phyloP scores from a whole-genome alignment of 2,888 invertebrate species.

The Drosophila meridiana region DNA sequence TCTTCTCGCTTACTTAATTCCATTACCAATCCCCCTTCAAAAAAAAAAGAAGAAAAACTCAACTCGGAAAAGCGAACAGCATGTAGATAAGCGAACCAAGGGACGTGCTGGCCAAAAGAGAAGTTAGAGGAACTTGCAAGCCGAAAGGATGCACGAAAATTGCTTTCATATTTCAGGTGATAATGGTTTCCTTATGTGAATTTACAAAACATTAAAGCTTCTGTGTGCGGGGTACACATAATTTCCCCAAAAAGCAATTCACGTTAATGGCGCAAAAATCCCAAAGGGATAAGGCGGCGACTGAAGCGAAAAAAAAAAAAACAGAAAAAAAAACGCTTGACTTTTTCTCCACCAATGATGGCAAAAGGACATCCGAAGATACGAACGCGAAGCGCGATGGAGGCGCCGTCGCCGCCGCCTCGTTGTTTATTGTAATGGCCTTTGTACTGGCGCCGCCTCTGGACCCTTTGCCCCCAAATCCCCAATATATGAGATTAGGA shows the following conservation, averaged over 20 bases:
- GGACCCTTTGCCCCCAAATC: constrained; percentile 38
- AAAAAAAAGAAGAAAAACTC: not conserved
- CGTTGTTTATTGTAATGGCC: constrained; percentile 80
- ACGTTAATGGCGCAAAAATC: constrained; percentile 82
- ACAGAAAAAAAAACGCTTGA: constrained; percentile 45
- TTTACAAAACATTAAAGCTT: constrained; percentile 83
- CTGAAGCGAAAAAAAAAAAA: constrained; percentile 19
- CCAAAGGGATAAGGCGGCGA: constrained; percentile 79
- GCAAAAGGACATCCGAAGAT: constrained; percentile 76
- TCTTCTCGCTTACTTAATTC: constrained; percentile 8
- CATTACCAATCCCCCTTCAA: not conserved
- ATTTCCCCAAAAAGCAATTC: constrained; percentile 83
- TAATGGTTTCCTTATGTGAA: constrained; percentile 84
- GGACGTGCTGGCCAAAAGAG: constrained; percentile 29
- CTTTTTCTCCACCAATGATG: constrained; percentile 63
- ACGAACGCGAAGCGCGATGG: constrained; percentile 65
- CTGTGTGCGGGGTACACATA: constrained; percentile 75
- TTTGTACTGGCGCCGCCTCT: constrained; percentile 72
- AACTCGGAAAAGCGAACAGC: constrained; percentile 9
- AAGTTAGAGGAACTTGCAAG: constrained; percentile 27
- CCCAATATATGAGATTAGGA: constrained; percentile 81
- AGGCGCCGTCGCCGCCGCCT: constrained; percentile 60
- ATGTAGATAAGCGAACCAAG: constrained; percentile 46
- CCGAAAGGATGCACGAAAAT: constrained; percentile 76
- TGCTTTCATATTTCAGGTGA: constrained; percentile 83